Evolutionary conservation across 1,140 invertebrate genomes (phyloP), one percentile per base, ranked within the genome.

Genomic region (Hypothenemus hampei): DNA sequence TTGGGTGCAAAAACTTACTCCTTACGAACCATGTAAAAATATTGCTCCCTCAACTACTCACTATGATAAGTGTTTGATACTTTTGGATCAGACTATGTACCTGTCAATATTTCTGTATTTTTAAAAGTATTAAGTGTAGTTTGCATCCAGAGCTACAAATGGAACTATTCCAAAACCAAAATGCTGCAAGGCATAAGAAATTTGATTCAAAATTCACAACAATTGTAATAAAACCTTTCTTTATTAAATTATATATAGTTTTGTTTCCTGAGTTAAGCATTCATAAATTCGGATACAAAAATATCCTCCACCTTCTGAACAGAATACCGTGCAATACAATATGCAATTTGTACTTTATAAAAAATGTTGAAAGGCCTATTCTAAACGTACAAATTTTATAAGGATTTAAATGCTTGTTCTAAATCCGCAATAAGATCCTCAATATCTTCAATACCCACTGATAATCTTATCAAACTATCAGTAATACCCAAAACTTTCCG

Each of bases 391-490:
- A 13, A 37, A 37, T 37, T 16, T 56, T 54, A 56, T 10, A 29
- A 29, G 24, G 11, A 5, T 6, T 29, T 73, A 1, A 90, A 73
- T 18, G 93, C 93, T 72, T 90, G 81, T 54, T 91, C 82, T 4
- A 98, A 66, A 75, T 98, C 96, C 13, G 76, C 72, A 19, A 97
- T 81, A 8, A 98, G 76, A 77, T 98, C 95, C 26, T 87, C 78
- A 6, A 80, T 75, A 60, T 90, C 83, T 77, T 98, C 96, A 6
- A 98, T 73, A 4, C 96, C 95, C 33, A 98, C 85, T 0, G 94
- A 97, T 4, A 98, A 71, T 51, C 96, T 79, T 52, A 99, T 83
- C 1, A 98, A 75, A 23, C 83, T 83, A 68, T 97, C 89, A 0
- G 81, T 84, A 40, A 98, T 96, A 5, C 91, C 91, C 4, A 98